Evolutionary conservation across 2,888 invertebrate species (phyloP), one percentile per base, ranked within the genome.

Genomic region (Dichetophora obliterata): DNA sequence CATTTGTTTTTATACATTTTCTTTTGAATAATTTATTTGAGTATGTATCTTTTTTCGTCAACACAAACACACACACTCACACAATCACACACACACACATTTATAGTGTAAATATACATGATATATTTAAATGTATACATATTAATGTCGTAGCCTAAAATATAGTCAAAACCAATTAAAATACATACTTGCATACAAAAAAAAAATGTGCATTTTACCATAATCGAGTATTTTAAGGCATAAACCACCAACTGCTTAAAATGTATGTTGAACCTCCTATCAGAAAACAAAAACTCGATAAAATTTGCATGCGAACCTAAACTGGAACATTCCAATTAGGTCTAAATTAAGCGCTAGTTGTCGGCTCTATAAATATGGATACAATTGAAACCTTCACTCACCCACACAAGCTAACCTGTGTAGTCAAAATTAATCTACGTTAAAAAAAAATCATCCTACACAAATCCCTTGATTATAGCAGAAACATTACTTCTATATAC

Each of bases 81-180:
- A n/a, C n/a, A n/a, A n/a, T n/a, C n/a, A n/a, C n/a, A n/a, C n/a
- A 22, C 24, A 59, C 57, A 59, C 31, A 11, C 57, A 24, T 59
- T 9, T 24, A 9, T 59, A 59, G 57, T 59, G 57, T 59, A 59
- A 59, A 59, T 59, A 59, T 22, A 59, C 57, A 59, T 59, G 57
- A 59, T 59, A 59, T 59, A 24, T 59, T 27, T 59, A 59, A 59
- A 22, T 59, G 57, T 59, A 59, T 59, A 59, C 57, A 59, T 59
- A 59, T 59, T 59, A 59, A 24, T 59, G 57, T 59, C 14, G 57
- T 59, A 59, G 57, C 57, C 57, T 59, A 6, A 59, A 22, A 24
- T 59, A 59, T 59, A 59, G 57, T 59, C 27, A 27, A 59, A 24
- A 24, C 14, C 57, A 57, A 57, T 59, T 24, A 59, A 27, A 59